Evolutionary conservation across 1,140 invertebrate genomes (phyloP).

Genomic region (Aphis gossypii): DNA sequence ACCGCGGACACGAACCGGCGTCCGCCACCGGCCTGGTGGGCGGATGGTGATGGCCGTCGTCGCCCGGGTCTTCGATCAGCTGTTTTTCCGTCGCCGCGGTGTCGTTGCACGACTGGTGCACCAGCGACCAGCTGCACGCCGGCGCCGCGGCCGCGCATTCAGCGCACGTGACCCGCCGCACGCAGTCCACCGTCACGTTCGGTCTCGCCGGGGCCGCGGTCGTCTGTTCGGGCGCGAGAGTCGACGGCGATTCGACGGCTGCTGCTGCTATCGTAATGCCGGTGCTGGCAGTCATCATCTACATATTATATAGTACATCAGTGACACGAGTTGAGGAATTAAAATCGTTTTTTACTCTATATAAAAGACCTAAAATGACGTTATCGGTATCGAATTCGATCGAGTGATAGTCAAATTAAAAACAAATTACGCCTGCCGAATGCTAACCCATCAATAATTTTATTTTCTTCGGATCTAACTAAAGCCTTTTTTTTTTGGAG

Average conservation of each 20-base stretch:
- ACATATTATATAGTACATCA: neutral
- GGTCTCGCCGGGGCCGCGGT: too few relatives aligned
- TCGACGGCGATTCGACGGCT: neutral
- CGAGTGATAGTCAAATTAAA: neutral
- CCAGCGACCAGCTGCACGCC: neutral
- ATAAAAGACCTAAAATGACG: neutral
- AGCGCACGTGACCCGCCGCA: neutral
- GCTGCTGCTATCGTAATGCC: too few relatives aligned
- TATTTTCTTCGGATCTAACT: neutral
- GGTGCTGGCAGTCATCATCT: neutral
- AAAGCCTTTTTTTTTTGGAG: neutral
- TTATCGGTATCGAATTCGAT: neutral
- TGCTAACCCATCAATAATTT: neutral
- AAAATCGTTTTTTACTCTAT: neutral
- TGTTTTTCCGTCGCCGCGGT: neutral
- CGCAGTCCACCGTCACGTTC: neutral
- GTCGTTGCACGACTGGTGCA: neutral
- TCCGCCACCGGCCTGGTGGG: neutral
- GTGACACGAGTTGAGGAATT: neutral
- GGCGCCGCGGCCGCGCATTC: neutral
- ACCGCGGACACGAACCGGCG: neutral
- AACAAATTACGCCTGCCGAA: neutral
- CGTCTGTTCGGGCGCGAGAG: neutral
- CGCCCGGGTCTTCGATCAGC: neutral
- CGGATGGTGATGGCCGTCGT: neutral